These are phyloP conservation scores for Diarsia rubi DNA, from an alignment of 2,888 invertebrate genomes.

Conservation along the genomic window DNA sequence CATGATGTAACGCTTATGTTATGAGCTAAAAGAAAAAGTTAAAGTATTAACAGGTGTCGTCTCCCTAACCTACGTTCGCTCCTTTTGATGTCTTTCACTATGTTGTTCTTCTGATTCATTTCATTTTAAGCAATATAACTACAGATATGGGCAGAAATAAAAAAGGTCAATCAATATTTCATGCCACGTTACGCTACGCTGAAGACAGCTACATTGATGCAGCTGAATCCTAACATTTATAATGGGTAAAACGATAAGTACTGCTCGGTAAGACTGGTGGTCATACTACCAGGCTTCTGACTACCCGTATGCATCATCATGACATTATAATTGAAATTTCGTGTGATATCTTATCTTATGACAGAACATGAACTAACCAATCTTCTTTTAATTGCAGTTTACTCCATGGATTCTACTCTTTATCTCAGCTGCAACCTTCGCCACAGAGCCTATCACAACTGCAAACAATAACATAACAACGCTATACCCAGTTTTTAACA, in stretches of 20 bases:
- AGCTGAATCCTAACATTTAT: background rate
- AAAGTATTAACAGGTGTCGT: background rate
- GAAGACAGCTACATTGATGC: background rate
- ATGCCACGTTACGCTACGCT: background rate
- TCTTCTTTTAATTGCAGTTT: constrained; percentile 65
- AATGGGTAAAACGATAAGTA: background rate
- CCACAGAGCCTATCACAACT: constrained; percentile 69
- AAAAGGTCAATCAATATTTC: background rate
- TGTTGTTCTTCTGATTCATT: background rate
- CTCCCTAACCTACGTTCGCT: too few species aligned
- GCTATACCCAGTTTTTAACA: constrained; percentile 77
- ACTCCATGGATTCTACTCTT: constrained; percentile 72
- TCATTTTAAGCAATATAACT: background rate
- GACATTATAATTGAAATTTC: background rate
- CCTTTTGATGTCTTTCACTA: background rate
- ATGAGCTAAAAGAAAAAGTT: constrained; percentile 15
- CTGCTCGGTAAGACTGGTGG: background rate
- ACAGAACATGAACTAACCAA: background rate
- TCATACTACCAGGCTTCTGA: background rate
- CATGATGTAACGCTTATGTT: constrained; percentile 30
- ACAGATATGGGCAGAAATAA: background rate
- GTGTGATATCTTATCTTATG: background rate
- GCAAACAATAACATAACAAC: constrained; percentile 77
- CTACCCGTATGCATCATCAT: background rate
- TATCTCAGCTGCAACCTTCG: constrained; percentile 62